Percentiles rank a stretch among this genome's conserved stretches.
These are phyloP conservation scores for Aegithalos caudatus DNA, from an alignment of 2,113 vertebrate species.

Conservation along the genomic window DNA sequence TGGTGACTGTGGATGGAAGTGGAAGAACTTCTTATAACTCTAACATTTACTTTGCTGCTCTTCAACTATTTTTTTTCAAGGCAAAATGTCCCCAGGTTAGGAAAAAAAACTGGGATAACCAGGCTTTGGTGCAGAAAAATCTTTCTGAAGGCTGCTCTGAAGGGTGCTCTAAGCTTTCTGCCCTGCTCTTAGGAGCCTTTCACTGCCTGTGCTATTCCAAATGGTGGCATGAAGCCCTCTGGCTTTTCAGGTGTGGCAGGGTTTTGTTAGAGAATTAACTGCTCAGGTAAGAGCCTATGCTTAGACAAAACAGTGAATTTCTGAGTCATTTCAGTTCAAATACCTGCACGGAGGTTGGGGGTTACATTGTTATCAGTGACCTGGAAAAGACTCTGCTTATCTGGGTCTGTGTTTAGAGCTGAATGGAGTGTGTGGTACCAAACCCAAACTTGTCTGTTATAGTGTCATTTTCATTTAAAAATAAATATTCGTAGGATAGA, in stretches of 20 bases:
- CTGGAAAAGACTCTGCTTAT: not conserved
- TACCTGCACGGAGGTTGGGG: not conserved
- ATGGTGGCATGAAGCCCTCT: not conserved
- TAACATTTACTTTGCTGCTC: not conserved
- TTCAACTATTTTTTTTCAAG: not conserved
- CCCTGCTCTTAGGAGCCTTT: not conserved
- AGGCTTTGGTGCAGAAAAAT: not conserved
- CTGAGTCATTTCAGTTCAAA: not conserved
- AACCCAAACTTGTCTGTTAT: not conserved
- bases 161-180: not conserved
- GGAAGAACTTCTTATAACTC: not conserved
- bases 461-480: not conserved
- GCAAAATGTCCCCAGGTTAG: not conserved
- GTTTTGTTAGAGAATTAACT: not conserved
- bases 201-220: not conserved
- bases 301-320: not conserved
- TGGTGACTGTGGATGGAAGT: not conserved
- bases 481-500: not conserved
- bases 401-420: not conserved
- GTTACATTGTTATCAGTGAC: not conserved
- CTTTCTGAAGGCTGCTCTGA: not conserved
- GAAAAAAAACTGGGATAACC: not conserved
- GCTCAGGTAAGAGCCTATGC: not conserved
- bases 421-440: not conserved
- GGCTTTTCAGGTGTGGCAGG: not conserved